phyloP scores from a whole-genome alignment of 1,140 invertebrate species.

The Ceratina australensis region DNA sequence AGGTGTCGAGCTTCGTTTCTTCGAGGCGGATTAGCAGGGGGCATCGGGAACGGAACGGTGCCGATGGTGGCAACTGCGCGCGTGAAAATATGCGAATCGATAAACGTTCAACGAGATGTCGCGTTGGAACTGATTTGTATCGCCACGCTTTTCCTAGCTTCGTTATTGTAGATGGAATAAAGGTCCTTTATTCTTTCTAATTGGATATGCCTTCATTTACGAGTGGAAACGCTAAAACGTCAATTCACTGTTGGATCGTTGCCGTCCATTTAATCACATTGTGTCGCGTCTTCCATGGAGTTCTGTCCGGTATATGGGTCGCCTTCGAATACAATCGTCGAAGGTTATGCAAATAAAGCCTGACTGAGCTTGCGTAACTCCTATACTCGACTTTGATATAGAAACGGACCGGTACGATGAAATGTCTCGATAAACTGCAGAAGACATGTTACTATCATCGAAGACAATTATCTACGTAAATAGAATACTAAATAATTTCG shows the following conservation, averaged over 20 bases:
- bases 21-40: neutral
- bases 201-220: neutral
- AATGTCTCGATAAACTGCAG: neutral
- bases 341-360: neutral
- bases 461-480: constrained; percentile 4
- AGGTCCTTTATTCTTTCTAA: constrained; percentile 28
- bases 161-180: constrained; percentile 51
- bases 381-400: neutral
- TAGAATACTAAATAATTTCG: neutral
- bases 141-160: constrained; percentile 38
- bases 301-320: neutral
- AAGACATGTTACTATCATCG: neutral
- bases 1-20: neutral
- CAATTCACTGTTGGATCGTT: neutral
- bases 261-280: neutral
- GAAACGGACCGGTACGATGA: neutral
- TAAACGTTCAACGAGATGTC: constrained; percentile 5
- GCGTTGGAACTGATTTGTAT: constrained; percentile 35
- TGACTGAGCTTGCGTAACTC: constrained; percentile 6
- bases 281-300: neutral
- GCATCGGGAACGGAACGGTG: neutral
- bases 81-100: neutral
- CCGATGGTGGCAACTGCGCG: neutral
- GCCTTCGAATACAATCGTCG: neutral
- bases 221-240: neutral